Conservation (phyloP, 2,113 vertebrate genomes). For the Xiphias gladius region DNA sequence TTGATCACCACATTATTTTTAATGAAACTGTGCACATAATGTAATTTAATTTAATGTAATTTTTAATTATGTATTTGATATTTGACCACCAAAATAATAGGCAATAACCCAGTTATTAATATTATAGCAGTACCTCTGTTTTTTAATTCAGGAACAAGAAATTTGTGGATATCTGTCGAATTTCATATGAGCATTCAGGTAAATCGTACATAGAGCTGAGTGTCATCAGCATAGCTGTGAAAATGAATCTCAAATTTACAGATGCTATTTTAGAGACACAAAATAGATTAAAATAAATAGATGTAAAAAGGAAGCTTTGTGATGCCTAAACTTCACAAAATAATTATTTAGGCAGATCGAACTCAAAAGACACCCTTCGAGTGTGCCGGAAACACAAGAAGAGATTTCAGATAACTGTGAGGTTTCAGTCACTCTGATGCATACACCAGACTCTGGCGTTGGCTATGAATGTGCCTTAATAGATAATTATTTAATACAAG, state of each 20-base stretch:
- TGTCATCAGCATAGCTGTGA: slow-evolving; percentile 4
- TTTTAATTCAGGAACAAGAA: background rate
- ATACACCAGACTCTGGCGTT: background rate
- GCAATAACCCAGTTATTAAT: background rate
- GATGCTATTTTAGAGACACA: background rate
- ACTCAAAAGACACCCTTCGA: background rate
- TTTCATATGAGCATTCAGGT: background rate
- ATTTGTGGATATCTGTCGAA: background rate
- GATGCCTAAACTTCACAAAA: background rate
- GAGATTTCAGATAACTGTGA: background rate
- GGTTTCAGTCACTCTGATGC: background rate
- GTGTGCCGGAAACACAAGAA: background rate
- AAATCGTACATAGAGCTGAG: background rate
- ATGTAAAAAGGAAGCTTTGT: background rate
- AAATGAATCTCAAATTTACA: background rate
- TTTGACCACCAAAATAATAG: background rate
- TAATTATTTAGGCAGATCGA: background rate
- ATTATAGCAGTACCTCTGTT: background rate
- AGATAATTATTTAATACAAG: background rate
- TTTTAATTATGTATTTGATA: background rate
- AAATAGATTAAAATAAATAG: too few relatives aligned
- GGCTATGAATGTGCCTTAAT: too few relatives aligned
- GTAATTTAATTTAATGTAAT: background rate
- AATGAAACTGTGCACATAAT: background rate
- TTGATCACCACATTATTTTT: background rate